Evolutionary conservation across 2,113 vertebrate species (phyloP), one percentile per base, ranked within the genome.

Genomic region (Phasianus colchicus): DNA sequence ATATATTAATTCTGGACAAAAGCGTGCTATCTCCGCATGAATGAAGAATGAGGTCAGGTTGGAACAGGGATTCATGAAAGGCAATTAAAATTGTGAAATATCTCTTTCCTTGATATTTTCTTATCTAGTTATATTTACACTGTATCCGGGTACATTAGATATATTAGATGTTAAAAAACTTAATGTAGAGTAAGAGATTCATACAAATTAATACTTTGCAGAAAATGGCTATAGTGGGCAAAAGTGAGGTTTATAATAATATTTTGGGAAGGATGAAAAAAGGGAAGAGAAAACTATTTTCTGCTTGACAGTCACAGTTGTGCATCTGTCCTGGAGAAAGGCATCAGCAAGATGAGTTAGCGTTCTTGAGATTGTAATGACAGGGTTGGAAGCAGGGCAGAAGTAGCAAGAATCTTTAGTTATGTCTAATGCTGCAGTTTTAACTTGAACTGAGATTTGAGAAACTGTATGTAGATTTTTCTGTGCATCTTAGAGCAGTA

Each of bases 371-470:
- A 50, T 25, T 50, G 48, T 50, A 24, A 25, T 12, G 12, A 50
- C 11, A 25, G 48, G 8, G 2, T 7, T 50, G 8, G 13, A 57
- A 9, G 10, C 12, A 70, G 12, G 38, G 3, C 7, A 61, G 52
- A 3, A 61, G 24, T 1, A 65, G 3, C 5, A 61, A 72, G 10
- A 80, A 40, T 70, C 80, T 79, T 30, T 60, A 86, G 9, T 32
- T 72, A 4, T 55, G n/a, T 38, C 8, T 13, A 61, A 11, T 0
- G 0, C 4, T 25, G 14, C 6, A 47, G 12, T 47, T 50, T 7
- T 64, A 32, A 79, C 6, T 42, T 63, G 36, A 82, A 72, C 10
- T 61, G 34, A 27, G 7, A 27, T 67, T 43, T 69, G 57, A 27
- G 54, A 14, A 92, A 88, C 6, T 27, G 3, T 61, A 18, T 90